Base-by-base conservation (phyloP, 2,113 vertebrate species). In the Erinaceus europaeus region DNA sequence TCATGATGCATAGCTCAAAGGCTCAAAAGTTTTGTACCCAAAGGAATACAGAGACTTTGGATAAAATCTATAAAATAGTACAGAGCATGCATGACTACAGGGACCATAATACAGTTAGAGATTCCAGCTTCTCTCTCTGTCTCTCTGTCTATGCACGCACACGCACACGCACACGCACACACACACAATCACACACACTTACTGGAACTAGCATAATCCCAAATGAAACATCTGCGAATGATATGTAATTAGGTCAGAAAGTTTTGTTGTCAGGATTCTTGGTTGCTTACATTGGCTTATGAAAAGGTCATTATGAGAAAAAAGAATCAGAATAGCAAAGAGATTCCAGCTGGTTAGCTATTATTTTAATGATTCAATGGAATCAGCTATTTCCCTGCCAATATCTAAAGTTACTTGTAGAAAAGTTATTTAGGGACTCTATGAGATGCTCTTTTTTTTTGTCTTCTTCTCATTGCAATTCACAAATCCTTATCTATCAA, bases 331-430 rank as follows among this genome's bases (percentile, higher is more conserved):
- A 94, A 82, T 85, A 89, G 90, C 82, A 92, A 90, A 90, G 65
- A 92, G 72, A 94, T 80, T 95, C 88, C 89, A 95, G 92, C 92
- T 96, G 94, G 89, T 91, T 94, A 90, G 81, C 76, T 92, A 91
- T 95, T 92, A 93, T 91, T 94, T 91, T 94, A 89, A 94, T 93
- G 85, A 88, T 88, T 55, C 59, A 82, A 91, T 69, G 62, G 40
- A 79, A 93, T 94, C 79, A 93, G 81, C 61, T 93, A n/a, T 90
- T 95, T 93, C 52, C 3, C 34, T 94, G 84, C 84, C 92, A 93
- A 14, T 88, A 81, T 94, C 55, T 90, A 46, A 89, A 93, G 82
- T 93, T 95, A 55, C 87, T 93, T 91, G 82, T 69, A 32, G 52
- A 90, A 84, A 94, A 92, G 34, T 90, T 85, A 85, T 87, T 76